A percentile compares a stretch with the other conserved stretches of the same genome.
phyloP scores from a whole-genome alignment of 1,140 invertebrate species.

The Octopus bimaculoides region DNA sequence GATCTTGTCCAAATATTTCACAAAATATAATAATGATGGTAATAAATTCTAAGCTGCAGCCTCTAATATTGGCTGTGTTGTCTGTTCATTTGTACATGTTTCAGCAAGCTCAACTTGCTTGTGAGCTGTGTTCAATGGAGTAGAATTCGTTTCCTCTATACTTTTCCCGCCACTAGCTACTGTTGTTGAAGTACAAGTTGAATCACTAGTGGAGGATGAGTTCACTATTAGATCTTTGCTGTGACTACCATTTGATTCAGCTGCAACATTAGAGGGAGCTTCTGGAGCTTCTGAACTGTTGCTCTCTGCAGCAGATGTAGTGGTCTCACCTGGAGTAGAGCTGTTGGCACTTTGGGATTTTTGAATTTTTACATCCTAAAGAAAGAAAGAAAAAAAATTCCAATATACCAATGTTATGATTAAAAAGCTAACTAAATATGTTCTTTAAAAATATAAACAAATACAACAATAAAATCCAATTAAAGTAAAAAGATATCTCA shows the following conservation, averaged over 20 bases:
- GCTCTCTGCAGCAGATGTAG: neutral
- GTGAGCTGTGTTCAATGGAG: neutral
- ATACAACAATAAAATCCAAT: no score
- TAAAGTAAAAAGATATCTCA: no score
- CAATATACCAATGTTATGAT: no score
- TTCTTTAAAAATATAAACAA: no score
- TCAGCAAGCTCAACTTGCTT: neutral
- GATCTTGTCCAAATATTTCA: neutral
- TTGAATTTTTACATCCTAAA: neutral
- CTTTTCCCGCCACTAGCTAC: no score
- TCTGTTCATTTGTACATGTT: conserved; percentile 2
- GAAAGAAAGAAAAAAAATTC: neutral
- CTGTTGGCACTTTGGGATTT: neutral
- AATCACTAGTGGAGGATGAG: no score
- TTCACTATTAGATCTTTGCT: no score
- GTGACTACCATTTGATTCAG: no score
- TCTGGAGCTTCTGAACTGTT: no score
- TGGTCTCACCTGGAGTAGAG: neutral
- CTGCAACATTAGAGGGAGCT: no score
- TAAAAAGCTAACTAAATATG: no score
- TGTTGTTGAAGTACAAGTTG: no score
- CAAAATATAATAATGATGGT: neutral
- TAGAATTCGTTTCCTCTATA: neutral
- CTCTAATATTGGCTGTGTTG: conserved; percentile 6
- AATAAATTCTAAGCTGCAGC: neutral